phyloP scores from a whole-genome alignment of 2,888 invertebrate genomes.

The Dioctria linearis region DNA sequence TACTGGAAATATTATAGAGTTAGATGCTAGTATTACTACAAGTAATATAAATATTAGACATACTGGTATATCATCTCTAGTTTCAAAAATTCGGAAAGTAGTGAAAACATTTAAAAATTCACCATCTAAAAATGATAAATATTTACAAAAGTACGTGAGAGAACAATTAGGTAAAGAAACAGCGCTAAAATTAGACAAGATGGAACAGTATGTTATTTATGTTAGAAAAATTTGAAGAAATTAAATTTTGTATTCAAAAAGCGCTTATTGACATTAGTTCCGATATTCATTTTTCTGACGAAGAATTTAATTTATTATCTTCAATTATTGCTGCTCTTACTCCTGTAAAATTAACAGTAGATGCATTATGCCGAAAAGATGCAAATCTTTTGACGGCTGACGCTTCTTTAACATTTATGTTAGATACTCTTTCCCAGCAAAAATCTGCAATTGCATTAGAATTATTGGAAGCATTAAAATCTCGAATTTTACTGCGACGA shows the following conservation, averaged over 20 bases:
- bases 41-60: not conserved
- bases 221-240: conserved; percentile 56
- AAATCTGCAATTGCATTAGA: not conserved
- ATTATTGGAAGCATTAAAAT: not conserved
- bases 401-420: conserved; percentile 22
- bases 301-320: conserved; percentile 5
- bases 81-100: conserved; percentile 37
- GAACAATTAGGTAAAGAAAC: conserved; percentile 54
- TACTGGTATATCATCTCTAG: not conserved
- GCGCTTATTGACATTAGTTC: conserved; percentile 59
- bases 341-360: conserved; percentile 22
- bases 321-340: not conserved
- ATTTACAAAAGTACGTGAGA: conserved; percentile 53
- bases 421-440: not conserved
- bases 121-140: conserved; percentile 50
- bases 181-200: conserved; percentile 55
- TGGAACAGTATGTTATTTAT: conserved; percentile 56
- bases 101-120: conserved; percentile 30
- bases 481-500: conserved; percentile 5
- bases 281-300: conserved; percentile 49
- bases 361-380: conserved; percentile 28
- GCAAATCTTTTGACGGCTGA: conserved; percentile 12
- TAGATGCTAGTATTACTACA: too few relatives aligned
- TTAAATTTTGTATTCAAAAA: conserved; percentile 59
- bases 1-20: too few relatives aligned